A percentile compares a stretch with the other conserved stretches of the same genome.
These are phyloP conservation scores for Protophormia terraenovae DNA, from an alignment of 2,888 invertebrate genomes.

Conservation along the genomic window DNA sequence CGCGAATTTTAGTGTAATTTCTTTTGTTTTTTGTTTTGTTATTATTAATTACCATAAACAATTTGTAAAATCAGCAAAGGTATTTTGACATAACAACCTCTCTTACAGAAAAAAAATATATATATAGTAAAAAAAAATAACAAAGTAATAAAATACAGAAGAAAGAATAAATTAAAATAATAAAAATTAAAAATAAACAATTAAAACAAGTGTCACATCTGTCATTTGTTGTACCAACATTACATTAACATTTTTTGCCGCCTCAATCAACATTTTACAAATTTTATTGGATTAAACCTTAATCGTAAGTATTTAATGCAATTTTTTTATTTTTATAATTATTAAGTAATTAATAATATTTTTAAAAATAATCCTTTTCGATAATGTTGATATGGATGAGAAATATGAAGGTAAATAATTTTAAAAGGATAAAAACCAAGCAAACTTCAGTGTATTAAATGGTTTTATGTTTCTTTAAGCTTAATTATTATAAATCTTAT, in stretches of 20 bases:
- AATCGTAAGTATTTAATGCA: constrained; percentile 43
- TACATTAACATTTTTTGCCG: neutral
- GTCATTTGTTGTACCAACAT: constrained; percentile 3
- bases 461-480: too few relatives aligned
- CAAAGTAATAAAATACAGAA: constrained; percentile 11
- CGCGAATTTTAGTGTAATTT: constrained; percentile 46
- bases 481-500: too few relatives aligned
- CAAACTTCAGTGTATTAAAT: too few relatives aligned
- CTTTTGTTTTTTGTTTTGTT: neutral
- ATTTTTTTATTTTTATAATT: neutral
- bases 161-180: constrained; percentile 20
- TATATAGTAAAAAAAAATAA: neutral
- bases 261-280: neutral
- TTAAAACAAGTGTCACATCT: constrained; percentile 26
- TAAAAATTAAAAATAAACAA: constrained; percentile 2
- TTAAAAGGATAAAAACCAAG: too few relatives aligned
- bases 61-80: neutral
- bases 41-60: constrained; percentile 27
- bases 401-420: too few relatives aligned
- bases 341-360: neutral
- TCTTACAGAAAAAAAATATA: neutral
- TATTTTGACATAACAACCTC: neutral
- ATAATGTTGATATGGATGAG: neutral
- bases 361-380: constrained; percentile 15
- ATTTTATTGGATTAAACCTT: constrained; percentile 21